Evolutionary conservation across 2,888 invertebrate genomes (phyloP), one percentile per base, ranked within the genome.

Genomic region (Heliconius ethilla): DNA sequence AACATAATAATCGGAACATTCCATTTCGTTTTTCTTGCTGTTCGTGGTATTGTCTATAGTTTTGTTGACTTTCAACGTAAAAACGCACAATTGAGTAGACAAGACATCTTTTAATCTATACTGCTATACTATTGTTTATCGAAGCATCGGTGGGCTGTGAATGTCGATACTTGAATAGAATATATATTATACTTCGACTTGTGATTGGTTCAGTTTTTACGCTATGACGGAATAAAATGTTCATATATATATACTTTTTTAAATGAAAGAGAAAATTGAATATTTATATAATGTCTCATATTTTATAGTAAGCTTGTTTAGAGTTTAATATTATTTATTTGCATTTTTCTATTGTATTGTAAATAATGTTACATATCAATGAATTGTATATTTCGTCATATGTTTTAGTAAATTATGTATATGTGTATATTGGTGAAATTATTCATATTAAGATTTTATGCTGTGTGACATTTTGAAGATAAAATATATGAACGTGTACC

Each of bases 301-400:
- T 33, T 59, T 45, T 76, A 70, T 27, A 65, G 73, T 77, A 78
- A 78, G 85, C 84, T 86, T 86, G 84, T 83, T 82, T 86, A 84
- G 81, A 80, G 75, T 72, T 85, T 85, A 82, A 81, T 83, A 85
- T 85, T 89, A 89, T 89, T 87, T 87, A 87, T 87, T 82, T 85
- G 82, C 84, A 80, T 81, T 74, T 80, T 82, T 84, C 83, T 82
- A 83, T 85, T 83, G 81, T 85, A 85, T 83, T 92, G 91, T 91
- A 89, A 84, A 91, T 90, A 90, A 86, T 89, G 86, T 90, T 87
- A 90, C 90, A 91, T 91, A 91, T 90, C 90, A 89, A 77, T 85
- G 83, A 85, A 84, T 82, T 89, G 87, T 90, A 89, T 86, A 88
- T 86, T 85, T 82, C 82, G 79, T 81, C 77, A 76, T 76, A 78